Percentiles rank a stretch among this genome's conserved stretches.
Evolutionary conservation across 2,797 vertebrate species (phyloP).

Genomic region (Menidia menidia): DNA sequence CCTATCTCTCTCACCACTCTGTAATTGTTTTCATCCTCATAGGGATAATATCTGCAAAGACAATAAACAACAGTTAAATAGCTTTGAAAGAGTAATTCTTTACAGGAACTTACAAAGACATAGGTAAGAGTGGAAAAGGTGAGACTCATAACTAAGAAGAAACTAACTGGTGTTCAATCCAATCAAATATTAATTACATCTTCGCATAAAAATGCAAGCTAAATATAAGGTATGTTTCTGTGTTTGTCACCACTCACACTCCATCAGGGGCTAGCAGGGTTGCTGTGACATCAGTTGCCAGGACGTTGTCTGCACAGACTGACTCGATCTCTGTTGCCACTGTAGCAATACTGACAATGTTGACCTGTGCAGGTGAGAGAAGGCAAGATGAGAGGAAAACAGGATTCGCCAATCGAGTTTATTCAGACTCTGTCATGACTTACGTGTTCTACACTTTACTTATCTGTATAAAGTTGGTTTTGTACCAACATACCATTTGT

Average conservation of each 20-base stretch:
- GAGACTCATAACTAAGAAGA: background rate
- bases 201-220: background rate
- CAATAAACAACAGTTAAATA: background rate
- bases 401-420: background rate
- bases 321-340: conserved; percentile 81
- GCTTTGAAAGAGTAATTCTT: rapidly evolving
- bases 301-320: conserved; percentile 78
- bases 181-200: background rate
- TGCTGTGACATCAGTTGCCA: conserved; percentile 80
- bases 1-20: conserved; percentile 77
- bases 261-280: conserved; percentile 78
- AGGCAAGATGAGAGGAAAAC: background rate
- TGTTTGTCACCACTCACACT: conserved; percentile 71
- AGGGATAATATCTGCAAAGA: conserved; percentile 77
- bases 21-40: conserved; percentile 71
- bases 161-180: background rate
- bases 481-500: too few relatives aligned
- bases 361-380: conserved; percentile 69
- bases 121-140: background rate
- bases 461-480: too few relatives aligned
- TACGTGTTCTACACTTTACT: background rate
- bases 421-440: background rate
- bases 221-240: background rate
- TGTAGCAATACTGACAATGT: conserved; percentile 80
- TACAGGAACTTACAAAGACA: background rate